Evolutionary conservation across 2,797 vertebrate genomes (phyloP), one percentile per base, ranked within the genome.

Genomic region (Thaleichthys pacificus): DNA sequence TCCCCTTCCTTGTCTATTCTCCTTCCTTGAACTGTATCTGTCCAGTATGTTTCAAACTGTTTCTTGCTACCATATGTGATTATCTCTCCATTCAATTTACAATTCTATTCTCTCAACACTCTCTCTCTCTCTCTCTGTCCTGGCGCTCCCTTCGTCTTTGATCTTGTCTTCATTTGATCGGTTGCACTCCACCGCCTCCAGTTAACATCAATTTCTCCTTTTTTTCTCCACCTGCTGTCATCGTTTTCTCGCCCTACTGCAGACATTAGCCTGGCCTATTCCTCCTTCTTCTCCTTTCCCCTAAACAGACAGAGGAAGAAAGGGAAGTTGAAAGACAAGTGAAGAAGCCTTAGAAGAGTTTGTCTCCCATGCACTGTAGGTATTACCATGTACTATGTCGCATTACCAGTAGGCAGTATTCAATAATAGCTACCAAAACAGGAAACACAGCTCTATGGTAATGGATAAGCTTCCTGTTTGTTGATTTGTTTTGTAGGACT

Each of bases 151-250:
- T 42, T 42, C 30, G 71, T 24, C 8, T 60, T 63, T 78, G 73
- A 82, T 79, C 70, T 64, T 71, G 77, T 78, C 82, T 8, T 85
- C 72, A 84, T 72, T 64, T 80, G 77, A 78, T 72, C 78, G 73
- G 77, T 61, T 65, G 74, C 21, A 60, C 82, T 61, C 71, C 82
- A 63, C 73, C 69, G 72, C 80, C 69, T 84, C 70, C 19, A 75
- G 76, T 80, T 86, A 89, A 87, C 76, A 89, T 89, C 81, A 83
- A 81, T 85, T 77, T 75, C 60, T 0, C 0, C 85, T 80, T 74
- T 77, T 88, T 87, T 72, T 80, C 76, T 68, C 49, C 77, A 81
- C 66, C 84, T 84, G 79, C 77, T 63, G 74, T 77, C 78, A 72
- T 77, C 21, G 79, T 30, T 17, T 4, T 14, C 62, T 28, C 70